Percentiles rank a stretch among this genome's conserved stretches.
phyloP scores from a whole-genome alignment of 92 coral and sea anemone genomes.

The Siderastrea siderea region DNA sequence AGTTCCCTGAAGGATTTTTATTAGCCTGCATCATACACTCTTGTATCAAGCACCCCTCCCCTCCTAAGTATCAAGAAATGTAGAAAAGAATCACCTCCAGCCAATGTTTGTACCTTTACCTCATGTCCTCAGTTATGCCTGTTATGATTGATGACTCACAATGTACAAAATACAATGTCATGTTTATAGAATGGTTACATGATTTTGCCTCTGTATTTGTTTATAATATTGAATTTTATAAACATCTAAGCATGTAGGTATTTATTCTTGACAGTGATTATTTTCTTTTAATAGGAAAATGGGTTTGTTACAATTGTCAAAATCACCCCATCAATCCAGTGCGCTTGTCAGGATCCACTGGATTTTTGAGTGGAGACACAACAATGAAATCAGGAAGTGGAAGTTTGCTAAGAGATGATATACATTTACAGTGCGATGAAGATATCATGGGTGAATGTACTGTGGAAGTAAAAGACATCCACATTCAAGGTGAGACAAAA shows the following conservation, averaged over 20 bases:
- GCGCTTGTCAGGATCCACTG: conserved; percentile 70
- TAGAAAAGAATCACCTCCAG: too few species aligned
- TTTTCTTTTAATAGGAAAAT: conserved; percentile 77
- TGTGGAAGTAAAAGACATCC: conserved; percentile 92
- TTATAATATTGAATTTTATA: neutral
- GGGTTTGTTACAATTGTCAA: conserved; percentile 98
- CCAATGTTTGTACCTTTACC: too few species aligned
- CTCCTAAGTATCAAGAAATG: too few species aligned
- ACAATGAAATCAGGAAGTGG: conserved; percentile 4
- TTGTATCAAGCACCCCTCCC: too few species aligned
- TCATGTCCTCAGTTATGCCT: too few species aligned
- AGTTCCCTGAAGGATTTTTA: too few species aligned
- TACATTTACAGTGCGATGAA: conserved; percentile 53
- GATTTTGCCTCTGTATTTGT: too few species aligned
- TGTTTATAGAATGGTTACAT: too few species aligned
- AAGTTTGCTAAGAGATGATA: conserved; percentile 24
- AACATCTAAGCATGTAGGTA: neutral
- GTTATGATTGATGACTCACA: too few species aligned
- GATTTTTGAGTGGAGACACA: conserved; percentile 52
- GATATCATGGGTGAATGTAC: conserved; percentile 80
- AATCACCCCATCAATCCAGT: conserved; percentile 93
- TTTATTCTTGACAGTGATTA: neutral
- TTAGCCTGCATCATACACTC: too few species aligned
- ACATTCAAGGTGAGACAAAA: conserved; percentile 83
- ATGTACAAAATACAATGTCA: too few species aligned